These are phyloP conservation scores for Venturia canescens DNA, from an alignment of 1,140 invertebrate species.

Conservation along the genomic window DNA sequence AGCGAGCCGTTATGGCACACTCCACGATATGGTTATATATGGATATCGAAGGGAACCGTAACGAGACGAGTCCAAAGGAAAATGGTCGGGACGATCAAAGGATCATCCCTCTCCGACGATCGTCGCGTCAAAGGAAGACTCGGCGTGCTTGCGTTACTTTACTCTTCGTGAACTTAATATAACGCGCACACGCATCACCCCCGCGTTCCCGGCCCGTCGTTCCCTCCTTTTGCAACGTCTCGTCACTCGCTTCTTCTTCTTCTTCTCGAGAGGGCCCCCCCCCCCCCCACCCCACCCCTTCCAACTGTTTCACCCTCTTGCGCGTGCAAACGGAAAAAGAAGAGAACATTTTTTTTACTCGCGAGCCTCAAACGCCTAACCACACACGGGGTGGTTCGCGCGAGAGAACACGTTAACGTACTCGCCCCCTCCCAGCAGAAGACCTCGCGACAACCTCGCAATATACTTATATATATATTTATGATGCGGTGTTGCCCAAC, in stretches of 20 bases:
- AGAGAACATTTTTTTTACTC: conserved; percentile 18
- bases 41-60: conserved; percentile 31
- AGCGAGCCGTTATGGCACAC: neutral
- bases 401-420: conserved; percentile 12
- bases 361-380: conserved; percentile 38
- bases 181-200: conserved; percentile 30
- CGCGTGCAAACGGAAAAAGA: conserved; percentile 14
- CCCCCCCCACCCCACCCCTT: no score
- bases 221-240: conserved; percentile 14
- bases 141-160: conserved; percentile 24
- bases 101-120: conserved; percentile 43
- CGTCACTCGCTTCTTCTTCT: conserved; percentile 7
- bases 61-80: conserved; percentile 41
- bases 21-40: neutral
- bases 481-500: neutral
- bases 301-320: conserved; percentile 13
- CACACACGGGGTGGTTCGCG: conserved; percentile 5
- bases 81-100: conserved; percentile 47
- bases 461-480: neutral
- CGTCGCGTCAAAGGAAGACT: conserved; percentile 32
- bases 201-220: conserved; percentile 2
- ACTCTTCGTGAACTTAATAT: conserved; percentile 19
- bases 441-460: neutral
- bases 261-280: neutral
- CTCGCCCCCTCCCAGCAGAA: neutral